Conservation (phyloP, 1,140 invertebrate genomes). For the Polypedilum pembai region DNA sequence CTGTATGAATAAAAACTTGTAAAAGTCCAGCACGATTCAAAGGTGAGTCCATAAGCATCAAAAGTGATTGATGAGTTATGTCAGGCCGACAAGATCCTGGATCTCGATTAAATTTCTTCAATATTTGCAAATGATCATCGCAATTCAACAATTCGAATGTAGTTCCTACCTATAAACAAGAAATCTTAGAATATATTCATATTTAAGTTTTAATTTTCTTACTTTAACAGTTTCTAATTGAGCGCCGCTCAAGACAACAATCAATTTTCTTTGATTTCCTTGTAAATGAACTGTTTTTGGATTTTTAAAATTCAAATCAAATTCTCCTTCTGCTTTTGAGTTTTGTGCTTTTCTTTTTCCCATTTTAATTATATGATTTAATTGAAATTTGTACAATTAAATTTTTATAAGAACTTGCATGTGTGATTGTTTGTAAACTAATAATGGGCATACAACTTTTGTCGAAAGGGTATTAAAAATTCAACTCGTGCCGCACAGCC, state of each 20-base stretch:
- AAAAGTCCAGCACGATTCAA: slow-evolving; percentile 82
- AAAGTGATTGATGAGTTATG: slow-evolving; percentile 88
- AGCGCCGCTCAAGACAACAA: slow-evolving; percentile 88
- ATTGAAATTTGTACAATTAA: too few species aligned
- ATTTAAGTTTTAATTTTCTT: slow-evolving; percentile 35
- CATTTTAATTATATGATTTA: too few species aligned
- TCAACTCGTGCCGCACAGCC: too few species aligned
- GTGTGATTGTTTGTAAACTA: too few species aligned
- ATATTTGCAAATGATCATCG: slow-evolving; percentile 80
- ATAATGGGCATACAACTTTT: too few species aligned
- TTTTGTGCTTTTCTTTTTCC: slow-evolving; percentile 1
- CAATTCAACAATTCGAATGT: slow-evolving; percentile 88
- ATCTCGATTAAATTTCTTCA: slow-evolving; percentile 79
- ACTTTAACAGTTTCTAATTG: slow-evolving; percentile 95
- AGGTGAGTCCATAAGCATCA: slow-evolving; percentile 95
- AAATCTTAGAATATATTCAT: not conserved
- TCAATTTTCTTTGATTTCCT: slow-evolving; percentile 74
- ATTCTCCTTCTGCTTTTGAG: slow-evolving; percentile 38
- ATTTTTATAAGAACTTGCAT: too few species aligned
- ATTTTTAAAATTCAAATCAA: slow-evolving; percentile 41
- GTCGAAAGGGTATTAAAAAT: too few species aligned
- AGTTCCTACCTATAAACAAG: slow-evolving; percentile 57
- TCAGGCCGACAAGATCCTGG: slow-evolving; percentile 82
- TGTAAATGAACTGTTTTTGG: slow-evolving; percentile 39
- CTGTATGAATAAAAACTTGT: slow-evolving; percentile 92